Percentiles rank a stretch among this genome's conserved stretches.
These are phyloP conservation scores for Enteromius trimaculatus DNA, from an alignment of 2,797 vertebrate genomes.

Conservation along the genomic window DNA sequence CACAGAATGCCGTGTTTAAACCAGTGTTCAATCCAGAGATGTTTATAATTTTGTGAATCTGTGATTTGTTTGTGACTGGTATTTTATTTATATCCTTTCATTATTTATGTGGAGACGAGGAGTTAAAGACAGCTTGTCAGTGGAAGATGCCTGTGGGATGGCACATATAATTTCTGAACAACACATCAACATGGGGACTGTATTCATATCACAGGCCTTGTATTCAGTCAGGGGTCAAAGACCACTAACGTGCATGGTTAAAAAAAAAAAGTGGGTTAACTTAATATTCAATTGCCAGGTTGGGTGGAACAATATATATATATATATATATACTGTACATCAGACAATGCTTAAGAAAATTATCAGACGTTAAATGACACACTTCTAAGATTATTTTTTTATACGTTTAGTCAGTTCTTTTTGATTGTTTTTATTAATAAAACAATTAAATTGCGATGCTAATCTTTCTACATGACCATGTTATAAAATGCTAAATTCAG, in stretches of 20 bases:
- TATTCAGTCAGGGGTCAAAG: constrained; percentile 1
- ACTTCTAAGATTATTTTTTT: background rate
- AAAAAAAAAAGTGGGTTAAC: background rate
- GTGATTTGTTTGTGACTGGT: constrained; percentile 12
- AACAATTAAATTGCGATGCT: background rate
- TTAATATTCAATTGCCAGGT: background rate
- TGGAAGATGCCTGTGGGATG: background rate
- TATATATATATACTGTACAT: too few relatives aligned
- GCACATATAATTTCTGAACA: constrained; percentile 3
- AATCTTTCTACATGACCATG: background rate
- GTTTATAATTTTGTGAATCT: constrained; percentile 17
- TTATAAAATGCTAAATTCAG: background rate
- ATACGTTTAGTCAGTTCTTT: background rate
- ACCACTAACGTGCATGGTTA: background rate
- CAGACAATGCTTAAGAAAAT: background rate
- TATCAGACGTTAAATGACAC: background rate
- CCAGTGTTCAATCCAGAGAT: constrained; percentile 15
- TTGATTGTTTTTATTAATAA: background rate
- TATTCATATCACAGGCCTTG: constrained; percentile 7
- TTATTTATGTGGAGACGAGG: background rate
- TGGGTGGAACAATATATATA: background rate
- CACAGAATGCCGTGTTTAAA: constrained; percentile 35
- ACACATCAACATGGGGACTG: background rate
- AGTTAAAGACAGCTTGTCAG: background rate
- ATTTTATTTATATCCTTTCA: background rate